Evolutionary conservation across 2,888 invertebrate species (phyloP), one percentile per base, ranked within the genome.

Genomic region (Tholera decimalis): DNA sequence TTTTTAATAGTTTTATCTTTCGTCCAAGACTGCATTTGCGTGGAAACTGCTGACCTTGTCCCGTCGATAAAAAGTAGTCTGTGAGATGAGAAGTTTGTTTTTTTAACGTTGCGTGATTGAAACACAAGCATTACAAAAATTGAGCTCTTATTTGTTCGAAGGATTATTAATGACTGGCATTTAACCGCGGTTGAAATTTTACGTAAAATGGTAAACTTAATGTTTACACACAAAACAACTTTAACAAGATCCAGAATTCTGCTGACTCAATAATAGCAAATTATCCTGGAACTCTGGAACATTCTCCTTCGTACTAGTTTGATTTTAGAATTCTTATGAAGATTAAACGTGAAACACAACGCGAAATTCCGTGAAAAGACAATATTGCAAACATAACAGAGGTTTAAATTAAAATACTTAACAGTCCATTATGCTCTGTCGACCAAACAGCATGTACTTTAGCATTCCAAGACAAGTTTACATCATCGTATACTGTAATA

Each of bases 321-420:
- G 28, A 22, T 41, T 30, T 24, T 13, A 54, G 41, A 58, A 33
- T 54, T 71, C 43, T 13, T 33, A 43, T 18, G 47, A 54, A 67
- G 9, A 5, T 50, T 44, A 46, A 55, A 43, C 55, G 41, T 41
- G 49, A 37, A 50, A 50, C 39, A 18, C 22, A 24, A 46, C 18
- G 20, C 41, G 22, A 22, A 15, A 41, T 69, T 43, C 76, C 15
- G 37, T 28, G 72, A 53, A 75, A 33, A 53, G 18, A 53, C 51
- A 53, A 51, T 46, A 37, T 51, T 30, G 20, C 13, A 39, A 39
- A 28, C 51, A 53, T 49, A 61, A 56, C 28, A 60, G 20, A 6
- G 49, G 33, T 51, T 63, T 68, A 44, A 35, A 59, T 44, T 59
- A 59, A 57, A 44, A 26, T 55, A 59, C 59, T 46, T 46, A 44